Base-by-base conservation (phyloP, 2,113 vertebrate genomes). In the Cynoglossus semilaevis region DNA sequence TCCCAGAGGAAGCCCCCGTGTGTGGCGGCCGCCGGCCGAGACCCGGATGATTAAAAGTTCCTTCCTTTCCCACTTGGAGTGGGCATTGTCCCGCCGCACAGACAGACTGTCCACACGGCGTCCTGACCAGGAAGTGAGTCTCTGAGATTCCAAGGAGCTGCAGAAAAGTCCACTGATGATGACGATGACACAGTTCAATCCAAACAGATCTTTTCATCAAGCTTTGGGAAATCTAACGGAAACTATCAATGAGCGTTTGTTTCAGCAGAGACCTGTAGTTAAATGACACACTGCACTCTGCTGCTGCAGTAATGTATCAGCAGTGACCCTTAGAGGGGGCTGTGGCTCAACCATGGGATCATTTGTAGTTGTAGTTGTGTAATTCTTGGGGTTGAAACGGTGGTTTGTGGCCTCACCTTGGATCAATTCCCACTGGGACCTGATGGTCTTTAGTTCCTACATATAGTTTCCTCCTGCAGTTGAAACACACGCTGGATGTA, bases 51-150 rank as follows among this genome's bases (percentile, higher is more conserved):
- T 87, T 87, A 83, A 85, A 69, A 73, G 76, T 78, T 81, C 71
- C 86, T 91, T 91, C 89, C 88, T 88, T 79, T 82, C 75, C 81
- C 17, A 57, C 49, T 80, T 47, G 9, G 52, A 58, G 58, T 6
- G 41, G 79, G 76, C 77, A 83, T 85, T 85, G 84, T 85, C 71
- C 72, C 12, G 46, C 70, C 80, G 51, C 80, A 80, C 86, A 90
- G 89, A 89, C 88, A 87, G 76, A 67, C 87, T 88, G 88, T 77
- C 79, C 80, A 79, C 88, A 79, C 72, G 69, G 84, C 34, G 41
- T 72, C 84, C 78, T n/a, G 40, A 50, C 43, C 18, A 85, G 88
- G 89, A 91, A 88, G 75, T 56, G 45, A 72, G 67, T 85, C 72
- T 83, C 55, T 71, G 50, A 29, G 44, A 13, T 59, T 74, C 60